Evolutionary conservation across 2,888 invertebrate species (phyloP).

Genomic region (Oligia latruncula): DNA sequence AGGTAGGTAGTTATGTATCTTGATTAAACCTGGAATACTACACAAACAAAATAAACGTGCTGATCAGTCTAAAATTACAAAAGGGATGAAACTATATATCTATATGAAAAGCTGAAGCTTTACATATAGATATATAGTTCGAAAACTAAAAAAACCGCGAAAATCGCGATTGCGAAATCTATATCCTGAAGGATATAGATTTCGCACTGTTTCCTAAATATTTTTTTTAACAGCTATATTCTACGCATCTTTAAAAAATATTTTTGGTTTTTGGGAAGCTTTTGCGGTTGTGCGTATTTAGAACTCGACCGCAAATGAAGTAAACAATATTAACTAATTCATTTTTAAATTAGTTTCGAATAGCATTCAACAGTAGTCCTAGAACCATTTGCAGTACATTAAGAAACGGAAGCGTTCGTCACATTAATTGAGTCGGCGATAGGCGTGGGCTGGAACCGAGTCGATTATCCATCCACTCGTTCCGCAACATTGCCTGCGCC

Average conservation of each 20-base stretch:
- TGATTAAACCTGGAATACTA: background rate
- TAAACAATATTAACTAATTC: slow-evolving; percentile 19
- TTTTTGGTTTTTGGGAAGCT: background rate
- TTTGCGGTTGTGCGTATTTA: background rate
- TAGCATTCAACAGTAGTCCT: slow-evolving; percentile 25
- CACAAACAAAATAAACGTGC: background rate
- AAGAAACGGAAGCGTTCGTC: slow-evolving; percentile 78
- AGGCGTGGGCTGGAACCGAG: slow-evolving; percentile 77
- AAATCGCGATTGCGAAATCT: too few relatives aligned
- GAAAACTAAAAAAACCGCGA: too few relatives aligned
- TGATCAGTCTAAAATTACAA: background rate
- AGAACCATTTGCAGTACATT: slow-evolving; percentile 55
- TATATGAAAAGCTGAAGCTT: background rate
- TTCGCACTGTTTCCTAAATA: background rate
- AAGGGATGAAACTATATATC: background rate
- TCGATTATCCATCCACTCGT: slow-evolving; percentile 70
- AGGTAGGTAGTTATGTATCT: background rate
- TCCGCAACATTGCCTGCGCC: slow-evolving; percentile 77
- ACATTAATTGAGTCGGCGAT: slow-evolving; percentile 77
- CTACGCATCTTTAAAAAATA: background rate
- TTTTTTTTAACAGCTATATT: background rate
- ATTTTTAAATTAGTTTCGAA: slow-evolving; percentile 25
- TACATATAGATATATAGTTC: too few relatives aligned
- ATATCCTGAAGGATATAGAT: too few relatives aligned
- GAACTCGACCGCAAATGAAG: background rate